Conservation (phyloP, 2,888 invertebrate genomes). For the Parasteatoda lunata region DNA sequence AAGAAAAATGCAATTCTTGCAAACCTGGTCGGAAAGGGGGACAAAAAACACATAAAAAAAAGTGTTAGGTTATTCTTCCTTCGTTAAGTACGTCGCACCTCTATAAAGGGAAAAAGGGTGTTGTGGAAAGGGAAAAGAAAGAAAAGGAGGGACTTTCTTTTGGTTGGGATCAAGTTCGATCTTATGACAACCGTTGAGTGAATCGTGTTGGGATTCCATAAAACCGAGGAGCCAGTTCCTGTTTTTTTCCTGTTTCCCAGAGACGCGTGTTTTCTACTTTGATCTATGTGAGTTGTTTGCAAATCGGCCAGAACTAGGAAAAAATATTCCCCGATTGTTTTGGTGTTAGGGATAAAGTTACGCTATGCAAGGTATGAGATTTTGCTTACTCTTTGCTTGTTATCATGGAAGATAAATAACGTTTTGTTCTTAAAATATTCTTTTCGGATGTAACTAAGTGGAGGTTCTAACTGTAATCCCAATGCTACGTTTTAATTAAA, state of each 20-base stretch:
- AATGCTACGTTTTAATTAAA: too few species aligned
- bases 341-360: not conserved
- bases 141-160: conserved; percentile 20
- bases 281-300: conserved; percentile 24
- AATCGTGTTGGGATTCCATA: conserved; percentile 15
- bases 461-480: too few species aligned
- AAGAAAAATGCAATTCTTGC: not conserved
- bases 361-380: not conserved
- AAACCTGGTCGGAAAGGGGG: not conserved
- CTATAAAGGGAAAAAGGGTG: conserved; percentile 3
- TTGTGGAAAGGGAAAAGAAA: not conserved
- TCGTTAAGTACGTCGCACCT: conserved; percentile 36
- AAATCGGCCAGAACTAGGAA: not conserved
- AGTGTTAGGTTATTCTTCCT: conserved; percentile 12
- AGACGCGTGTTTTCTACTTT: conserved; percentile 4
- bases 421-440: too few species aligned
- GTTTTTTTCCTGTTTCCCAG: not conserved
- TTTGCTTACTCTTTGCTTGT: too few species aligned
- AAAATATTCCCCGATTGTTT: not conserved
- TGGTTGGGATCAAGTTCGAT: conserved; percentile 28
- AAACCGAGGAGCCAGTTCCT: not conserved
- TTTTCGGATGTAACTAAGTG: too few species aligned
- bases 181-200: conserved; percentile 25
- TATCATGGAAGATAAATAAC: too few species aligned
- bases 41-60: not conserved